These are phyloP conservation scores for Atherinosoma microstoma DNA, from an alignment of 2,797 vertebrate species.

Conservation along the genomic window DNA sequence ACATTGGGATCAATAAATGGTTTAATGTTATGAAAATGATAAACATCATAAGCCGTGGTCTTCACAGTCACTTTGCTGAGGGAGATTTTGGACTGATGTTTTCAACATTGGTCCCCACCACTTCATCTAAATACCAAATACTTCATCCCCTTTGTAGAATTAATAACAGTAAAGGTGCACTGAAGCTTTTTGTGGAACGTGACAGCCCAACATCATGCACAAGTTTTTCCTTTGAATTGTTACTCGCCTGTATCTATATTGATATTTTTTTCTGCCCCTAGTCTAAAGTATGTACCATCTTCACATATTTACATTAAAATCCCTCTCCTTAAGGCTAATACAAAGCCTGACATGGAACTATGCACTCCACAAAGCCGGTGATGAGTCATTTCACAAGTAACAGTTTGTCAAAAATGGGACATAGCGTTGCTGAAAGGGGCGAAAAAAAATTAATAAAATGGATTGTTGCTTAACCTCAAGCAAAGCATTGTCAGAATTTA, in stretches of 20 bases:
- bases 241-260: background rate
- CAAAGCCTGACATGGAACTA: slow-evolving; percentile 46
- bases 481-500: slow-evolving; percentile 58
- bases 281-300: slow-evolving; percentile 51
- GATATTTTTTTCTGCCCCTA: background rate
- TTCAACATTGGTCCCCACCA: background rate
- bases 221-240: slow-evolving; percentile 2
- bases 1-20: background rate
- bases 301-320: slow-evolving; percentile 46
- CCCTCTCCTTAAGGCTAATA: slow-evolving; percentile 50
- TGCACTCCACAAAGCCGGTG: slow-evolving; percentile 51
- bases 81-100: slow-evolving; percentile 9
- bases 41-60: background rate
- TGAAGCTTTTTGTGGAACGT: background rate
- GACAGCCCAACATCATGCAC: background rate
- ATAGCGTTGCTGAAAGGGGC: slow-evolving; percentile 43
- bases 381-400: slow-evolving; percentile 68
- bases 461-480: slow-evolving; percentile 65
- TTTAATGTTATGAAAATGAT: slow-evolving; percentile 4
- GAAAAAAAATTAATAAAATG: slow-evolving; percentile 73
- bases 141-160: background rate
- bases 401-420: slow-evolving; percentile 65
- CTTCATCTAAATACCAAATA: background rate
- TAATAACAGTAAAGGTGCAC: background rate
- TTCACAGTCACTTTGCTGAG: background rate